Conservation (phyloP, 2,797 vertebrate genomes). For the Lepilemur ruficaudatus region DNA sequence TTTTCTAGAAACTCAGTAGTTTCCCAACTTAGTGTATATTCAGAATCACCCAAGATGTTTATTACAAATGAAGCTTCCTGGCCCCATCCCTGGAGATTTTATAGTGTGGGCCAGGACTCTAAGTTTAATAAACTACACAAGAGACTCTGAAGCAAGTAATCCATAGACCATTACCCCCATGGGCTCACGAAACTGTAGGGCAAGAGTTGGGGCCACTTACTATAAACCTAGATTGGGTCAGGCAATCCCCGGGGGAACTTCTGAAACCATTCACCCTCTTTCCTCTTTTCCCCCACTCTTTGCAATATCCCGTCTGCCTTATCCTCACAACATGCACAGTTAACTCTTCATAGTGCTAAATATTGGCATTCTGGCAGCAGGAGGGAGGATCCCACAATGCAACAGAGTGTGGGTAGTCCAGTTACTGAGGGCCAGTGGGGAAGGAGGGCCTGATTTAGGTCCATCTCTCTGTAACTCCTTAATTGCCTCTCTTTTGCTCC, state of each 20-base stretch:
- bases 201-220: neutral
- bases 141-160: neutral
- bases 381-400: neutral
- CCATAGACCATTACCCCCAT: neutral
- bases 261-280: neutral
- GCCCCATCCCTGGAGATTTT: neutral
- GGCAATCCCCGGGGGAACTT: neutral
- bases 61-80: neutral
- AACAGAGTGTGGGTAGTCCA: neutral
- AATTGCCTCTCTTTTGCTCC: neutral
- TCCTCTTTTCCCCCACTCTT: neutral
- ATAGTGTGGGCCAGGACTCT: neutral
- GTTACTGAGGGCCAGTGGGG: neutral
- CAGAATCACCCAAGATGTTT: neutral
- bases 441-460: neutral
- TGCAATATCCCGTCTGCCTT: neutral
- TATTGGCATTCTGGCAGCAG: neutral
- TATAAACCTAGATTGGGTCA: neutral
- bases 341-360: neutral
- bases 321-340: neutral
- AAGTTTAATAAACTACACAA: neutral
- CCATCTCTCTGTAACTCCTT: neutral
- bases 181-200: neutral
- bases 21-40: neutral
- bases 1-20: neutral